These are phyloP conservation scores for Ophion slaviceki DNA, from an alignment of 2,888 invertebrate genomes.

Conservation along the genomic window DNA sequence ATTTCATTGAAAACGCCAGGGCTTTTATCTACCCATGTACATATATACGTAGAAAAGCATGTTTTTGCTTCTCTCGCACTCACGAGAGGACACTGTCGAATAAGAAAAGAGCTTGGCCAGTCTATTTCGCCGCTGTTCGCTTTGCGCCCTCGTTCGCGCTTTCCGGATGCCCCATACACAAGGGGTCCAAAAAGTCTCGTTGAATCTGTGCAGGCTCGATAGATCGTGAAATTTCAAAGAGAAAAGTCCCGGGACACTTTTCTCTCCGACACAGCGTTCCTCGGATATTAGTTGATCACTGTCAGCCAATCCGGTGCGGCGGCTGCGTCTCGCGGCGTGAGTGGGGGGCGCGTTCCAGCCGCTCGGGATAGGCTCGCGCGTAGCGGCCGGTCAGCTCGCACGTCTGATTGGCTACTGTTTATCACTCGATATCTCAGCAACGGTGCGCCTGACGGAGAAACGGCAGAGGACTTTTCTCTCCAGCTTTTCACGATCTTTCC, in stretches of 20 bases:
- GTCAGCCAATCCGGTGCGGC: not conserved
- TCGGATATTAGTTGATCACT: not conserved
- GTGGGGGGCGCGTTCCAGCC: too few species aligned
- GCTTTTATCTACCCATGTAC: not conserved
- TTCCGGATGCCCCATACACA: not conserved
- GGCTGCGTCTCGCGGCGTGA: not conserved
- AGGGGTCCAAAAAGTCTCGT: not conserved
- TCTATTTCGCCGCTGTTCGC: not conserved
- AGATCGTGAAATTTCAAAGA: not conserved
- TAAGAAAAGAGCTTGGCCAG: not conserved
- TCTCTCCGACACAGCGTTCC: not conserved
- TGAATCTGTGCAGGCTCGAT: not conserved
- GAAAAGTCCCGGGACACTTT: not conserved
- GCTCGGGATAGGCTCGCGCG: too few species aligned
- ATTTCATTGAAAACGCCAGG: conserved; percentile 3
- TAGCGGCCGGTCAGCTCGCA: not conserved
- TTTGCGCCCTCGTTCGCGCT: not conserved
- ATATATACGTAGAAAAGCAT: too few species aligned
- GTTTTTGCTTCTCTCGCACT: not conserved
- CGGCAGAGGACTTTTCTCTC: not conserved
- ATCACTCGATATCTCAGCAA: not conserved
- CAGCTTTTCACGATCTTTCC: not conserved
- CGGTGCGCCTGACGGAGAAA: not conserved
- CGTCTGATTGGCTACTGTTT: not conserved
- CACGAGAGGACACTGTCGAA: conserved; percentile 4